A percentile compares a stretch with the other conserved stretches of the same genome.
Evolutionary conservation across 2,797 vertebrate species (phyloP).

Genomic region (Pangasius djambal): DNA sequence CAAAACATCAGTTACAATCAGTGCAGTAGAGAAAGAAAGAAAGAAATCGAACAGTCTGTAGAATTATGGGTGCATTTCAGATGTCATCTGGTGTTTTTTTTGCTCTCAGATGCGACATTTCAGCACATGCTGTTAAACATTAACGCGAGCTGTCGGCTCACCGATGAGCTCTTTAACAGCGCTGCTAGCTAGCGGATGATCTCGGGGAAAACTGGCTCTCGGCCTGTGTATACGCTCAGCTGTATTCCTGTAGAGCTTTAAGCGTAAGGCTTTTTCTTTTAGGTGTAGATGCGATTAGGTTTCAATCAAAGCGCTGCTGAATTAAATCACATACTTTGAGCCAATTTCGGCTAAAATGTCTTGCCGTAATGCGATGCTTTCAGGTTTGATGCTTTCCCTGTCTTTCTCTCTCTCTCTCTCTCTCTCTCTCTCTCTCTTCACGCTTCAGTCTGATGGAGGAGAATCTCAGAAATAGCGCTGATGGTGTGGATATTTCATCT

Average conservation of each 20-base stretch:
- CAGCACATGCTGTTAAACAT: not conserved
- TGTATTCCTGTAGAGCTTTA: not conserved
- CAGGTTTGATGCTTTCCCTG: slow-evolving; percentile 17
- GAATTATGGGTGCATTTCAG: not conserved
- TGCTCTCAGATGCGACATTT: not conserved
- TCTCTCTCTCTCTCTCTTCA: not conserved
- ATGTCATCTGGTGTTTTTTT: not conserved
- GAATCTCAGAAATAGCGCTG: not conserved
- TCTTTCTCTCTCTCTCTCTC: not conserved
- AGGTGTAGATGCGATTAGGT: slow-evolving; percentile 16
- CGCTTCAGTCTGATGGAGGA: not conserved
- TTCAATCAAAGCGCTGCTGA: slow-evolving; percentile 20
- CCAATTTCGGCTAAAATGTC: slow-evolving; percentile 23
- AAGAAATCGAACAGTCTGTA: not conserved
- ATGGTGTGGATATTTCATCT: slow-evolving; percentile 3
- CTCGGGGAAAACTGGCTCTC: not conserved
- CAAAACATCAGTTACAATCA: no score
- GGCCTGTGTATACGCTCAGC: not conserved
- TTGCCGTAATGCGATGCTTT: slow-evolving; percentile 27
- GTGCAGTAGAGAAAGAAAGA: no score
- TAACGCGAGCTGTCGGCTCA: not conserved
- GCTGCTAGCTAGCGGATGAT: not conserved
- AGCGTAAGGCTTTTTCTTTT: slow-evolving; percentile 1
- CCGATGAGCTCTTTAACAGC: not conserved
- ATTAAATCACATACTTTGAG: slow-evolving; percentile 32